phyloP scores from a whole-genome alignment of 2,113 vertebrate species.

The Gallinago paraguaiae region DNA sequence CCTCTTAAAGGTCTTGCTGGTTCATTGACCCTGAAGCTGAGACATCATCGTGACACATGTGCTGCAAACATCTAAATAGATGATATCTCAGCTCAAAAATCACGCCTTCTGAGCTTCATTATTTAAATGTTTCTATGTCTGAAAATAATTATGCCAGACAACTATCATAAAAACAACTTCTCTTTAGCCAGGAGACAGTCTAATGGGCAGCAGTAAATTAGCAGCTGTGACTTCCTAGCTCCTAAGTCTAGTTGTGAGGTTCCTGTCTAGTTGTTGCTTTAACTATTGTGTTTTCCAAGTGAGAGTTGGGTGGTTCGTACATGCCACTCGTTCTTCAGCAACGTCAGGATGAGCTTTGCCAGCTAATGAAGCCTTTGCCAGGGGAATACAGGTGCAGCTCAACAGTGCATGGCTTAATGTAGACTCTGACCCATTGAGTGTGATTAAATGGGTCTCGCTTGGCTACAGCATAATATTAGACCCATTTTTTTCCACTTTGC shows the following conservation, averaged over 20 bases:
- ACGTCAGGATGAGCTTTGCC: neutral
- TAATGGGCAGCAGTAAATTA: neutral
- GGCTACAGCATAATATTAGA: neutral
- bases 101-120: neutral
- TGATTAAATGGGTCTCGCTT: slow-evolving; percentile 46
- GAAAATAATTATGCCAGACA: slow-evolving; percentile 19
- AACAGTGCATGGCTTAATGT: neutral
- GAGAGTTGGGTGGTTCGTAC: neutral
- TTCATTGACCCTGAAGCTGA: neutral
- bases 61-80: neutral
- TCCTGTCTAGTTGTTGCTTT: neutral
- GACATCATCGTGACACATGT: neutral
- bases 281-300: neutral
- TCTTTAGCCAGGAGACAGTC: neutral
- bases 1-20: neutral
- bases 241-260: neutral
- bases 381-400: slow-evolving; percentile 38
- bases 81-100: neutral
- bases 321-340: neutral
- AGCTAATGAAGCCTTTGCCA: slow-evolving; percentile 17
- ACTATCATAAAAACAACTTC: neutral
- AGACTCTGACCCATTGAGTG: slow-evolving; percentile 16
- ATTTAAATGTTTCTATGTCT: slow-evolving; percentile 20
- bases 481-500: slow-evolving; percentile 22
- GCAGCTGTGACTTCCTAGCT: neutral